These are phyloP conservation scores for Sphaerodactylus townsendi DNA, from an alignment of 2,113 vertebrate species.

Conservation along the genomic window DNA sequence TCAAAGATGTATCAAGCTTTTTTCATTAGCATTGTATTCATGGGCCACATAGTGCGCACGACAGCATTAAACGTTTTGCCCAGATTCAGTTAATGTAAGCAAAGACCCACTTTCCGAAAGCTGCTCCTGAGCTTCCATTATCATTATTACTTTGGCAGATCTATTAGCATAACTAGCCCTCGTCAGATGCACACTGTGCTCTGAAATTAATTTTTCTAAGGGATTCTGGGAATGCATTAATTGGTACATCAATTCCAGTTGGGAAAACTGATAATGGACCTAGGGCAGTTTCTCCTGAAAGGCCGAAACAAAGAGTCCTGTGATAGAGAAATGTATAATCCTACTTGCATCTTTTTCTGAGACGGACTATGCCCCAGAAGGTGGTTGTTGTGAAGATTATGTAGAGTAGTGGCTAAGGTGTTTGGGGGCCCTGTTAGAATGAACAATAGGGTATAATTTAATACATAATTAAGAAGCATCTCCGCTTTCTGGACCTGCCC, in stretches of 20 bases:
- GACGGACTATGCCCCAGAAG: too few relatives aligned
- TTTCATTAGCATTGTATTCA: constrained; percentile 9
- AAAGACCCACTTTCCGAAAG: constrained; percentile 29
- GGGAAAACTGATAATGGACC: constrained; percentile 9
- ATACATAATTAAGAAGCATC: too few relatives aligned
- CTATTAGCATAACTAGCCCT: constrained; percentile 4
- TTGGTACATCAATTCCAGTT: constrained; percentile 14
- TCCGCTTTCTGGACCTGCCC: too few relatives aligned
- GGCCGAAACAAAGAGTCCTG: too few relatives aligned
- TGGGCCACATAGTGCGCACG: background rate
- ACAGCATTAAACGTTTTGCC: constrained; percentile 10
- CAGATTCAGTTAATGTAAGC: constrained; percentile 44
- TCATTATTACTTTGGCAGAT: constrained; percentile 52
- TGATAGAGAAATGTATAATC: too few relatives aligned
- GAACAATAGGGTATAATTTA: too few relatives aligned
- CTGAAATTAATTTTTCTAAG: constrained; percentile 32
- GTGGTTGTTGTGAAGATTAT: too few relatives aligned
- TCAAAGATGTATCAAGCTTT: background rate
- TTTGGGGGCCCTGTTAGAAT: too few relatives aligned
- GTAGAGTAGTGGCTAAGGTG: too few relatives aligned
- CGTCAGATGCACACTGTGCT: background rate
- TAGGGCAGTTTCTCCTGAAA: constrained; percentile 25
- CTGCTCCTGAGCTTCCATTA: constrained; percentile 39
- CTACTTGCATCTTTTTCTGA: too few relatives aligned
- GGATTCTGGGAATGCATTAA: background rate